These are phyloP conservation scores for Malacoctenus gilli DNA, from an alignment of 2,797 vertebrate genomes.

Conservation along the genomic window DNA sequence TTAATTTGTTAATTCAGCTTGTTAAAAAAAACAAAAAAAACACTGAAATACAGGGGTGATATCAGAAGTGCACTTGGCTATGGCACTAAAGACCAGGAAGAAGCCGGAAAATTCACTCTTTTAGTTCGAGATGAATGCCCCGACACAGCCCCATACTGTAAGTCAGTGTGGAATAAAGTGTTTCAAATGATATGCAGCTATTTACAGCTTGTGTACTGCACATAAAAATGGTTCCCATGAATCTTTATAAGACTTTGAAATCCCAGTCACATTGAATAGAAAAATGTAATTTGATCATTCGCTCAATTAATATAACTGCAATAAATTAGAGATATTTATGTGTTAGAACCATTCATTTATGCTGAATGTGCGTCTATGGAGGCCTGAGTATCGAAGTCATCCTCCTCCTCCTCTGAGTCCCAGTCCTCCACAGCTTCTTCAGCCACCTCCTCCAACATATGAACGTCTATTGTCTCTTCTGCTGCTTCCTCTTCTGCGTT, in stretches of 20 bases:
- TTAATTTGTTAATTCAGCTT: too few species aligned
- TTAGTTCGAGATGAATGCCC: not conserved
- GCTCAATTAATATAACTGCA: too few species aligned
- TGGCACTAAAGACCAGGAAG: too few species aligned
- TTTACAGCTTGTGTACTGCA: not conserved
- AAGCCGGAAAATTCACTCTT: too few species aligned
- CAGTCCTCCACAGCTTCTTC: not conserved
- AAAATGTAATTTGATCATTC: not conserved
- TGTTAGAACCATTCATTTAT: not conserved
- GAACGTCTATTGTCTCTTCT: not conserved
- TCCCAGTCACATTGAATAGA: not conserved
- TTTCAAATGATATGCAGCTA: not conserved
- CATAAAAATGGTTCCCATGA: slow-evolving; percentile 17
- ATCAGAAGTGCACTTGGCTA: too few species aligned
- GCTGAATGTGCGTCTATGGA: not conserved
- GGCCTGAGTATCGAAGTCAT: not conserved
- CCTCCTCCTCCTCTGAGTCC: not conserved
- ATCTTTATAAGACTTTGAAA: slow-evolving; percentile 33
- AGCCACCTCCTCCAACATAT: not conserved
- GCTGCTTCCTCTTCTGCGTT: not conserved
- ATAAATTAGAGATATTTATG: not conserved
- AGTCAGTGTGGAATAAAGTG: slow-evolving; percentile 1
- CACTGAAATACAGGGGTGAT: too few species aligned
- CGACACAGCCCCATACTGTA: not conserved
- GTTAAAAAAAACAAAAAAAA: too few species aligned